A percentile compares a stretch with the other conserved stretches of the same genome.
These are phyloP conservation scores for Isotomurus palustris DNA, from an alignment of 2,888 invertebrate genomes.

Conservation along the genomic window DNA sequence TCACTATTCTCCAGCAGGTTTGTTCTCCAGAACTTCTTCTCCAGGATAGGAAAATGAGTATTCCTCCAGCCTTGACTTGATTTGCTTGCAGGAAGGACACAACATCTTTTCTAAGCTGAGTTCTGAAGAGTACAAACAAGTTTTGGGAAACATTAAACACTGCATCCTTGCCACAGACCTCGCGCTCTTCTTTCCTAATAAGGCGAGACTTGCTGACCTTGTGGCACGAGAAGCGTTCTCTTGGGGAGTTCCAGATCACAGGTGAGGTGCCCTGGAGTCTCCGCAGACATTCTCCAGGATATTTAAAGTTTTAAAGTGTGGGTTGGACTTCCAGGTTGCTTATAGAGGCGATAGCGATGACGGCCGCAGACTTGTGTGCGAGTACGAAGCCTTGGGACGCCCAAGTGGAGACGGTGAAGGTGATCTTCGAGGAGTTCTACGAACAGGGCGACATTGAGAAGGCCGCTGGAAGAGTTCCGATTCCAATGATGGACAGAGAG, in stretches of 20 bases:
- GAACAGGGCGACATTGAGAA: conserved; percentile 64
- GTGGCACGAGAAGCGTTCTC: conserved; percentile 58
- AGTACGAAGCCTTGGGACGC: conserved; percentile 79
- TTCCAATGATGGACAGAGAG: conserved; percentile 75
- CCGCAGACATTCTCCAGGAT: not conserved
- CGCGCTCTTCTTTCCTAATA: conserved; percentile 74
- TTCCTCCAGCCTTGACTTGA: not conserved
- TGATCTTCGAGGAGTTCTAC: conserved; percentile 78
- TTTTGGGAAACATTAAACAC: conserved; percentile 68
- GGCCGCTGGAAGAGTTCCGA: conserved; percentile 63
- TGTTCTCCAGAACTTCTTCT: no score
- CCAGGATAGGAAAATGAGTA: no score
- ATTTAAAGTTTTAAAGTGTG: not conserved
- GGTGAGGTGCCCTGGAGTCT: conserved; percentile 49
- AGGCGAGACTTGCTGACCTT: conserved; percentile 58
- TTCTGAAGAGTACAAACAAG: conserved; percentile 69
- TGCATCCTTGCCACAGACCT: conserved; percentile 81
- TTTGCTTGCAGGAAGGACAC: conserved; percentile 66
- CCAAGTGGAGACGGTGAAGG: conserved; percentile 71
- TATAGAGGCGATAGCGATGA: conserved; percentile 74
- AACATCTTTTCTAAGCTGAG: conserved; percentile 73
- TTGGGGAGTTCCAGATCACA: conserved; percentile 64
- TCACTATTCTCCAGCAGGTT: conserved; percentile 75
- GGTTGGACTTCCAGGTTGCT: conserved; percentile 53
- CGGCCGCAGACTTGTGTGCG: conserved; percentile 75